Conservation (phyloP, 2,888 invertebrate genomes). For the Trachelus tabidus region DNA sequence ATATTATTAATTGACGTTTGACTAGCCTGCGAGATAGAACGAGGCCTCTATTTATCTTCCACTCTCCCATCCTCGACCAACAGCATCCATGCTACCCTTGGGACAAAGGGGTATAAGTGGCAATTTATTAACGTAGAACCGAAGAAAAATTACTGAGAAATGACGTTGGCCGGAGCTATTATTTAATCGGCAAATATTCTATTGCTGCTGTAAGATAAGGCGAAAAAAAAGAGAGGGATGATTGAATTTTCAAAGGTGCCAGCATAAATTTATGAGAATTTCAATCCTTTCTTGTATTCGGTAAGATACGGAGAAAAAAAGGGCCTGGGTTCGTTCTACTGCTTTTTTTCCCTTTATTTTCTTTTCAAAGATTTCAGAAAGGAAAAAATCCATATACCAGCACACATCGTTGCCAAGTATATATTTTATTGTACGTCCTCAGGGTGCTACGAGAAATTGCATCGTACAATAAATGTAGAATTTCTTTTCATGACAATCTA, state of each 20-base stretch:
- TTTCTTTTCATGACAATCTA: background rate
- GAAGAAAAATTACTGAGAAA: background rate
- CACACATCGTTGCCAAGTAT: background rate
- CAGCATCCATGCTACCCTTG: background rate
- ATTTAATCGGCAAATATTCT: background rate
- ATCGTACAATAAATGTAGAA: background rate
- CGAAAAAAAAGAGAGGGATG: background rate
- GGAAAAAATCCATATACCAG: background rate
- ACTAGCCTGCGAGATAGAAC: background rate
- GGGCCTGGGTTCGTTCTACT: background rate
- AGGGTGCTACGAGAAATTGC: background rate
- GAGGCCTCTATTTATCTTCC: background rate
- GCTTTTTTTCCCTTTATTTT: background rate
- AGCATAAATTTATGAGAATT: background rate
- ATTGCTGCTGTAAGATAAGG: background rate
- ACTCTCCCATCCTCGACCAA: background rate
- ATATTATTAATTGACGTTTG: conserved; percentile 10
- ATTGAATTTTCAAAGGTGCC: background rate
- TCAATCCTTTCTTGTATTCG: background rate
- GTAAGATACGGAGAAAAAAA: background rate
- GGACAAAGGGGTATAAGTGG: background rate
- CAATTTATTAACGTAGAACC: background rate
- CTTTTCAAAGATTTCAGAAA: background rate
- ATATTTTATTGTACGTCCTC: background rate
- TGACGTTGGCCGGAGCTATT: background rate